A percentile compares a stretch with the other conserved stretches of the same genome.
Conservation (phyloP, 2,888 invertebrate species). For the Ormyrus pomaceus region DNA sequence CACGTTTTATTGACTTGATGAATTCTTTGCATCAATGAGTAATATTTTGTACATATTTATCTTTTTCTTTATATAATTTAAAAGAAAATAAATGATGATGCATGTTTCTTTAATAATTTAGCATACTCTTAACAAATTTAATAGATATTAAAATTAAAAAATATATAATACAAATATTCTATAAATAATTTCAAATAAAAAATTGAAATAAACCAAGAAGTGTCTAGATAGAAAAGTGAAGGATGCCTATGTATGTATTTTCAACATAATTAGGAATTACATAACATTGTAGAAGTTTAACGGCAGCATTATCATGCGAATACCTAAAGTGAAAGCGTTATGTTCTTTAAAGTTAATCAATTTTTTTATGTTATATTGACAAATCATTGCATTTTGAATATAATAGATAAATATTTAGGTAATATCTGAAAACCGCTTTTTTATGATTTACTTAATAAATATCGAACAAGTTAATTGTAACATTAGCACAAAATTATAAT, state of each 20-base stretch:
- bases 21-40: neutral
- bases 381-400: neutral
- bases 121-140: neutral
- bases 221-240: neutral
- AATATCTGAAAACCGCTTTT: too few relatives aligned
- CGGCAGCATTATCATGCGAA: conserved; percentile 21
- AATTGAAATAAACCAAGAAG: neutral
- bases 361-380: conserved; percentile 22
- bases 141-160: neutral
- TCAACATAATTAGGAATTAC: neutral
- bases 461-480: neutral
- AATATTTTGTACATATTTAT: neutral
- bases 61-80: neutral
- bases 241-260: conserved; percentile 13
- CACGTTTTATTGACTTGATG: neutral
- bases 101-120: too few relatives aligned
- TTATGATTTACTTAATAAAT: too few relatives aligned
- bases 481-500: conserved; percentile 10
- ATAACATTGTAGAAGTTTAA: conserved; percentile 29
- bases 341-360: neutral
- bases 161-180: neutral
- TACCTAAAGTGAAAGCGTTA: conserved; percentile 13
- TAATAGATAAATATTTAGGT: neutral
- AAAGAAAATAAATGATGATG: too few relatives aligned
- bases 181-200: neutral